Conservation (phyloP, 2,888 invertebrate species). For the Tiliacea citrago region DNA sequence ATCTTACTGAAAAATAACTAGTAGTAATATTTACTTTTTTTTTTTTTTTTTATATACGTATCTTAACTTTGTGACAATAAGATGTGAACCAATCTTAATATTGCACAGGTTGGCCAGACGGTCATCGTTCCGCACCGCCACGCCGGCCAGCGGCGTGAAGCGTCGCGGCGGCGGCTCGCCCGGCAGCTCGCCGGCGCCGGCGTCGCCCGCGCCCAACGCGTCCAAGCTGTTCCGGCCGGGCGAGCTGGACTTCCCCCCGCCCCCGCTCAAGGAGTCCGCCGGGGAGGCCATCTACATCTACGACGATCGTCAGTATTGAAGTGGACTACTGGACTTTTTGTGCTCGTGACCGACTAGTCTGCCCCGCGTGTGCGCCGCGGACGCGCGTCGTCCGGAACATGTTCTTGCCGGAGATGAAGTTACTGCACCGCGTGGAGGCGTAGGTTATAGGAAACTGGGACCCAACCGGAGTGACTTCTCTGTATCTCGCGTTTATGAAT, state of each 20-base stretch:
- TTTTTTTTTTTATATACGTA: no score
- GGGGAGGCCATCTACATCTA: slow-evolving; percentile 92
- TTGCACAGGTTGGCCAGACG: slow-evolving; percentile 91
- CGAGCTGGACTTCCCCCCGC: slow-evolving; percentile 86
- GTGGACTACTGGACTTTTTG: slow-evolving; percentile 49
- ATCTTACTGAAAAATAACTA: neutral
- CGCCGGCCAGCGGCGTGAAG: slow-evolving; percentile 85
- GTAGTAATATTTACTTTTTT: no score
- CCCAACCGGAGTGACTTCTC: slow-evolving; percentile 80
- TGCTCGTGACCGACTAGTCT: slow-evolving; percentile 72
- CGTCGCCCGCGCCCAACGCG: slow-evolving; percentile 88
- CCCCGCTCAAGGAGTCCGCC: slow-evolving; percentile 92
- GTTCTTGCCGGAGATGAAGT: slow-evolving; percentile 68
- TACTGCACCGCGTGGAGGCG: slow-evolving; percentile 70
- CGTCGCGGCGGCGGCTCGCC: slow-evolving; percentile 87
- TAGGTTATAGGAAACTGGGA: slow-evolving; percentile 81
- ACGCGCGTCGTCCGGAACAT: slow-evolving; percentile 49
- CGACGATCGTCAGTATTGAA: slow-evolving; percentile 88
- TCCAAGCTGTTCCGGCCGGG: slow-evolving; percentile 88
- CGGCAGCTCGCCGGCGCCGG: slow-evolving; percentile 85
- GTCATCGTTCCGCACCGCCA: slow-evolving; percentile 91
- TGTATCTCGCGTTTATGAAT: slow-evolving; percentile 63
- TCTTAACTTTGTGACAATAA: neutral
- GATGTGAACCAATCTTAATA: neutral
- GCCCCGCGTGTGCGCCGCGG: slow-evolving; percentile 52